Evolutionary conservation across 2,797 vertebrate genomes (phyloP), one percentile per base, ranked within the genome.

Genomic region (Anabas testudineus): DNA sequence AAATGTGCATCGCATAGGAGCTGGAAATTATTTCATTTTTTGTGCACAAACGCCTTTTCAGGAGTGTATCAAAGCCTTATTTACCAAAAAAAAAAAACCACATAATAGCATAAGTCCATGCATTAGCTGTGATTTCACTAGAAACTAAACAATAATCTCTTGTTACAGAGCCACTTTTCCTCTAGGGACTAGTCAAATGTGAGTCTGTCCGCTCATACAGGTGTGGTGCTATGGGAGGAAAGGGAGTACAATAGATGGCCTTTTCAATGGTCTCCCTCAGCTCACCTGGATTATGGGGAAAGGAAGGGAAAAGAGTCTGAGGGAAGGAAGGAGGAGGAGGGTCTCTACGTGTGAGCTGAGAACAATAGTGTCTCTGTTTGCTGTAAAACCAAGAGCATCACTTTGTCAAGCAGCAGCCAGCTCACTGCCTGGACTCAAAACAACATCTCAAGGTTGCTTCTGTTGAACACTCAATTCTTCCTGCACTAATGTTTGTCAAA

Each of bases 351-450:
- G 67, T 24, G 19, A 43, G 60, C 60, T 21, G 73, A 71, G 55
- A 90, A 93, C 88, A 93, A 93, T 88, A 60, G 71, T 3, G 65
- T 58, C 76, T 87, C 81, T 93, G 91, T 94, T 84, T 76, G 74
- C 53, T n/a, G 46, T 55, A 43, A 73, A 73, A 80, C 54, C 57
- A 34, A 81, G 79, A 83, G 71, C 36, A 86, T 87, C 78, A 71
- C 82, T 84, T 60, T 77, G 72, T 87, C 62, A 19, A 60, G 68
- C 78, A 74, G 71, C 70, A 79, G 73, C 24, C 83, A 65, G 73
- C 58, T 77, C 63, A 84, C 81, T 43, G 76, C 49, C 52, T 57
- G 70, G 48, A 63, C 66, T 18, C 16, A 69, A 71, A 86, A 68
- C 39, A 76, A 67, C 67, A 70, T 59, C 54, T 10, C 54, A 51